A percentile compares a stretch with the other conserved stretches of the same genome.
Evolutionary conservation across 2,888 invertebrate genomes (phyloP).

Genomic region (Stenurella melanura): DNA sequence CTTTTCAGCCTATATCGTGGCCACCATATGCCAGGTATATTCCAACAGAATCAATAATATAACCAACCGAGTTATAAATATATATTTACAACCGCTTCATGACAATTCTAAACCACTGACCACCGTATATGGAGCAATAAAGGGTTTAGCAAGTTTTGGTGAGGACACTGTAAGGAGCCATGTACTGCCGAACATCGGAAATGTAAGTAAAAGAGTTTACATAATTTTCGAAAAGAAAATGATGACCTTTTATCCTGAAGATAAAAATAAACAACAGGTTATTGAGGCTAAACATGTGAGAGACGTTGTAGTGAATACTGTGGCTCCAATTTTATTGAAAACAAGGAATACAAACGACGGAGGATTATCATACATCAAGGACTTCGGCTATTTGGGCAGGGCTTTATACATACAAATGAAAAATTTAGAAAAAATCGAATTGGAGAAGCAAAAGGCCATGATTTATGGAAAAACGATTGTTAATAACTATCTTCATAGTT

Average conservation of each 20-base stretch:
- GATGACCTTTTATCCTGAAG: constrained; percentile 51
- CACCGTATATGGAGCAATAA: constrained; percentile 64
- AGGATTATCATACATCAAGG: constrained; percentile 59
- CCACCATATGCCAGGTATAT: constrained; percentile 60
- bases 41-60: constrained; percentile 62
- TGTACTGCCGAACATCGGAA: constrained; percentile 59
- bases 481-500: constrained; percentile 24
- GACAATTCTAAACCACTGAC: constrained; percentile 60
- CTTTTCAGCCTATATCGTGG: constrained; percentile 63
- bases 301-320: constrained; percentile 58
- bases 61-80: constrained; percentile 60
- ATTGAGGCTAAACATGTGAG: constrained; percentile 62
- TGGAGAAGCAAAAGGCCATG: constrained; percentile 45
- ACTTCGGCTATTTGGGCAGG: constrained; percentile 66
- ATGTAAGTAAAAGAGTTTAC: constrained; percentile 59
- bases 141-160: constrained; percentile 63
- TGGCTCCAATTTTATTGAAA: constrained; percentile 62
- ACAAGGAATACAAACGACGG: constrained; percentile 57
- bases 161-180: constrained; percentile 60
- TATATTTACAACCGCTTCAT: constrained; percentile 60
- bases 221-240: constrained; percentile 58
- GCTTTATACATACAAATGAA: constrained; percentile 63
- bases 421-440: constrained; percentile 61
- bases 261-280: constrained; percentile 58
- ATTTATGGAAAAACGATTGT: constrained; percentile 19